Evolutionary conservation across 2,797 vertebrate genomes (phyloP), one percentile per base, ranked within the genome.

Genomic region (Macrochelys suwanniensis): DNA sequence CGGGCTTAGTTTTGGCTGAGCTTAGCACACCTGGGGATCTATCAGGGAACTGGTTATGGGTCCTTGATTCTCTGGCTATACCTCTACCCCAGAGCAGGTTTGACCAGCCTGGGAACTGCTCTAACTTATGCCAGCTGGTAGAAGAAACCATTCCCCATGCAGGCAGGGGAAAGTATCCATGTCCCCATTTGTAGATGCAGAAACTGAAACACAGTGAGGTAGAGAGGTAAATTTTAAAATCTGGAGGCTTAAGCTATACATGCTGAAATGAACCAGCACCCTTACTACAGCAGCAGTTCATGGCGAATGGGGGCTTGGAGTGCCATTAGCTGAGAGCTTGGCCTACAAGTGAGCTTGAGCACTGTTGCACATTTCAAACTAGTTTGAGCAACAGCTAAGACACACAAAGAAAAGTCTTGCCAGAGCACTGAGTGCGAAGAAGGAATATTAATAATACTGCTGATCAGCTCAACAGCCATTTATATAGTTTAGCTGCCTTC

Each of bases 51-150:
- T 84, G 86, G 76, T n/a, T 86, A 81, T 0, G 1, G 84, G 50
- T 78, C 83, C 80, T 95, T 89, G 12, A 45, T 84, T 92, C 94
- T 86, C 37, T 42, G 45, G 91, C 74, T 84, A 89, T 61, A 85
- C 87, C 84, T 93, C 79, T 53, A 37, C 88, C 80, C 37, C 84
- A 77, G 45, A 91, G 80, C 5, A 65, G 57, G 89, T 90, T 85
- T 79, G 47, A 80, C 76, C 81, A 77, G 74, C 92, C 84, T 92
- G 80, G 47, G 77, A 37, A 1, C 26, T 87, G 9, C 85, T 94
- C 42, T 78, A 1, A 59, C 71, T 13, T 25, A 5, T 84, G 65
- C 50, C 85, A 94, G 74, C 74, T 94, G 87, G 78, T 85, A 91
- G 56, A 65, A 84, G 25, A 71, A 85, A 65, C 87, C 71, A 37